Conservation (phyloP, 2,113 vertebrate species). For the Cheilinus undulatus region DNA sequence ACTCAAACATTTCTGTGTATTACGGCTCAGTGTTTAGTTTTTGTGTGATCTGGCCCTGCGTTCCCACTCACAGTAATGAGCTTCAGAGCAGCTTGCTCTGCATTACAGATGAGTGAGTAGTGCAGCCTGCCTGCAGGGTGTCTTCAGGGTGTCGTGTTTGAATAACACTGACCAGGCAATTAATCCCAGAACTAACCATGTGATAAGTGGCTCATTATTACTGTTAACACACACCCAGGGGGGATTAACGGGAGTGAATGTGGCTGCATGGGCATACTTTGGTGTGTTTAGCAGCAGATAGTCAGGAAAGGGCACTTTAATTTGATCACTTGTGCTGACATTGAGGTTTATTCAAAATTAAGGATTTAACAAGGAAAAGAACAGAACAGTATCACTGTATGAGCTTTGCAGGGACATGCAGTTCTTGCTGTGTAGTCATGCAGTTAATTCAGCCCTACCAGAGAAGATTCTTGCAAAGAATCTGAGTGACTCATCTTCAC, state of each 20-base stretch:
- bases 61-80: slow-evolving; percentile 68
- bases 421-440: neutral
- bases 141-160: slow-evolving; percentile 66
- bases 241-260: slow-evolving; percentile 33
- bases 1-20: slow-evolving; percentile 39
- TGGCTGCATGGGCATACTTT: neutral
- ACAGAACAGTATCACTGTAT: no score
- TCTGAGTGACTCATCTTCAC: no score
- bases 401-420: neutral
- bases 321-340: neutral
- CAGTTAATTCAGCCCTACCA: no score
- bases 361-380: neutral
- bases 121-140: slow-evolving; percentile 57
- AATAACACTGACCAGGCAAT: slow-evolving; percentile 73
- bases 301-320: slow-evolving; percentile 8
- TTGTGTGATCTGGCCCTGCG: slow-evolving; percentile 20
- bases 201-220: slow-evolving; percentile 73
- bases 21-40: slow-evolving; percentile 22
- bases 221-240: slow-evolving; percentile 52
- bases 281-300: slow-evolving; percentile 21
- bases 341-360: neutral
- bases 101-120: slow-evolving; percentile 62
- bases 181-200: slow-evolving; percentile 62
- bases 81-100: slow-evolving; percentile 64
- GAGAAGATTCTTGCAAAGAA: no score